Base-by-base conservation (phyloP, 2,113 vertebrate species). In the Leptobrachium leishanense region DNA sequence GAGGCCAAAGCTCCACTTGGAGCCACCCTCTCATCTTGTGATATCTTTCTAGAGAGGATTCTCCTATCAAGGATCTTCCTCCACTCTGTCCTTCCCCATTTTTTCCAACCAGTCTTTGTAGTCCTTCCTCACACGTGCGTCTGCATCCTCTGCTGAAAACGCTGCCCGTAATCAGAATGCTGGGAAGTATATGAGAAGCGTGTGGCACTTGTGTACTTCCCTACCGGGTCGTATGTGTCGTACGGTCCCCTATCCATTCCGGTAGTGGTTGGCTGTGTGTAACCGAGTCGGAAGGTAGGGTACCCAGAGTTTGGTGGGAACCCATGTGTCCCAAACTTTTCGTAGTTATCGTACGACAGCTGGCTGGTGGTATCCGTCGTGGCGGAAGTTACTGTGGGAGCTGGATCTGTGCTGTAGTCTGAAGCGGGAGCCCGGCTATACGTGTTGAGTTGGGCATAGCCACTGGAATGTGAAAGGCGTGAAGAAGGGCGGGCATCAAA, bases 91-190 rank as follows among this genome's bases (percentile, higher is more conserved):
- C 3, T 62, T 80, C 42, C 64, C 64, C 68, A 55, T 6, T 80
- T 68, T 59, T 68, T 74, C 50, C 71, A 63, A 53, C 59, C 78
- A 64, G 68, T 39, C 43, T 43, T 66, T 59, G 43, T 31, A 44
- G 31, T 40, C 39, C 67, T 62, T 53, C 81, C 84, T 94, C 93
- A 98, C 85, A 98, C 97, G 6, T 97, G 96, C 75, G 96, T 98
- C 93, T 98, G 97, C 96, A 98, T 98, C 79, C 97, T 87, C 87
- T 98, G 97, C n/a, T 96, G 97, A 88, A 97, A 96, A 77, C 95
- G 91, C 82, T 96, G 93, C 69, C 95, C 95, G 20, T 95, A 97
- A 89, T 98, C 97, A 75, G 96, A 95, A 74, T 96, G 96, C 4
- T 95, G 95, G 6, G 97, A 97, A 0, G 95, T 95, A 85, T 98